Conservation (phyloP, 2,113 vertebrate species). For the Patagioenas fasciata region DNA sequence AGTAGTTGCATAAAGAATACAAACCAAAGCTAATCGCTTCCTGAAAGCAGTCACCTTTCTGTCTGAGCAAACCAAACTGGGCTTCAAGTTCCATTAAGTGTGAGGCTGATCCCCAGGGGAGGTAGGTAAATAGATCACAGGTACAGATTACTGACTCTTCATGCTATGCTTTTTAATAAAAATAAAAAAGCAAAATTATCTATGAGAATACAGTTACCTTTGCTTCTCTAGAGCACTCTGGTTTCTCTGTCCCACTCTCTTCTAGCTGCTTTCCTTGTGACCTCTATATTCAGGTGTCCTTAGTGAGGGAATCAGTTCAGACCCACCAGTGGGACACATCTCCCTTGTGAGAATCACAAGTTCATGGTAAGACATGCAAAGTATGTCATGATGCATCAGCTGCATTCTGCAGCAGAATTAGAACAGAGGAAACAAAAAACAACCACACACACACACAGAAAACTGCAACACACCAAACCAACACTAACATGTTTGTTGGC, state of each 20-base stretch:
- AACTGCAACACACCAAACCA: neutral
- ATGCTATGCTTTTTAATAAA: neutral
- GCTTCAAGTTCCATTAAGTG: neutral
- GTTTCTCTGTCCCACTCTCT: neutral
- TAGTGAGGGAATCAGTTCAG: rapidly evolving
- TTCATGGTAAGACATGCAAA: neutral
- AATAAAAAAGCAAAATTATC: neutral
- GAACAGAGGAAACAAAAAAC: neutral
- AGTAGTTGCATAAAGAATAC: neutral
- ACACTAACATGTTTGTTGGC: neutral
- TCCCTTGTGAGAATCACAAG: neutral
- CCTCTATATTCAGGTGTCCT: neutral
- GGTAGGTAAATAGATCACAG: neutral
- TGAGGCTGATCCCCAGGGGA: neutral
- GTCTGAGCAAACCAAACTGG: neutral
- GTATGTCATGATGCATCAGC: neutral
- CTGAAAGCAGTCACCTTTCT: neutral
- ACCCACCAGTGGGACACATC: neutral
- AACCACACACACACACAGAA: too few relatives aligned
- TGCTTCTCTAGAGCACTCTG: neutral
- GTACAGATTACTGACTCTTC: neutral
- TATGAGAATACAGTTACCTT: neutral
- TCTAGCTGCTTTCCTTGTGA: neutral
- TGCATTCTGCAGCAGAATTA: neutral
- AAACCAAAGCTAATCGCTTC: neutral